Conservation (phyloP, 2,113 vertebrate genomes). For the Prolemur simus region DNA sequence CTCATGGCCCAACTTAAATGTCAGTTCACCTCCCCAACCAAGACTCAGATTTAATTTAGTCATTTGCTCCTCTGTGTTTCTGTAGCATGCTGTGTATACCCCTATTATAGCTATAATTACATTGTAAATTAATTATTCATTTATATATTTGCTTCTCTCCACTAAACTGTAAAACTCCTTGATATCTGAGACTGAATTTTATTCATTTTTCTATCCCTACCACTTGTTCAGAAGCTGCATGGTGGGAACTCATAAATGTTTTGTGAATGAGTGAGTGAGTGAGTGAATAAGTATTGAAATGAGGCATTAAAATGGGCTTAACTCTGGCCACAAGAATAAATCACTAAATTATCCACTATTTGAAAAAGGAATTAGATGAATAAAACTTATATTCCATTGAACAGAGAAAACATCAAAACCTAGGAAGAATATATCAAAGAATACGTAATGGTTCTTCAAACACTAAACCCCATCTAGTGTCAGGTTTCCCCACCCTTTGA, state of each 20-base stretch:
- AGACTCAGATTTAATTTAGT: neutral
- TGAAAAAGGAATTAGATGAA: conserved; percentile 38
- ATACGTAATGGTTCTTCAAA: conserved; percentile 28
- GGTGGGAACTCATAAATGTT: neutral
- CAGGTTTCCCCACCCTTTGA: conserved; percentile 40
- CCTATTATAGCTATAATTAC: neutral
- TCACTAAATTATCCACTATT: neutral
- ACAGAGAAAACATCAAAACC: conserved; percentile 41
- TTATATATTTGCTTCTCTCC: neutral
- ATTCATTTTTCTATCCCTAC: conserved; percentile 15
- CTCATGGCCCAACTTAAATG: neutral
- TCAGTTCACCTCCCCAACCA: neutral
- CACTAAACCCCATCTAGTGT: neutral
- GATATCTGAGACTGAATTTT: neutral
- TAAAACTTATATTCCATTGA: neutral
- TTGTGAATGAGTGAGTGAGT: conserved; percentile 28
- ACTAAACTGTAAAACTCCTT: neutral
- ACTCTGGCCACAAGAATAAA: neutral
- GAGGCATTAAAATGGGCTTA: neutral
- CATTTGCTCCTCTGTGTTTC: neutral
- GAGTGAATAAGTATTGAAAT: conserved; percentile 40
- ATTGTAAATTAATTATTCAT: conserved; percentile 36
- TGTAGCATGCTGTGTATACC: neutral
- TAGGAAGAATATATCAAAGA: conserved; percentile 23
- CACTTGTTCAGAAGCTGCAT: neutral